Conservation (phyloP, 2,797 vertebrate genomes). For the Macrochelys suwanniensis region DNA sequence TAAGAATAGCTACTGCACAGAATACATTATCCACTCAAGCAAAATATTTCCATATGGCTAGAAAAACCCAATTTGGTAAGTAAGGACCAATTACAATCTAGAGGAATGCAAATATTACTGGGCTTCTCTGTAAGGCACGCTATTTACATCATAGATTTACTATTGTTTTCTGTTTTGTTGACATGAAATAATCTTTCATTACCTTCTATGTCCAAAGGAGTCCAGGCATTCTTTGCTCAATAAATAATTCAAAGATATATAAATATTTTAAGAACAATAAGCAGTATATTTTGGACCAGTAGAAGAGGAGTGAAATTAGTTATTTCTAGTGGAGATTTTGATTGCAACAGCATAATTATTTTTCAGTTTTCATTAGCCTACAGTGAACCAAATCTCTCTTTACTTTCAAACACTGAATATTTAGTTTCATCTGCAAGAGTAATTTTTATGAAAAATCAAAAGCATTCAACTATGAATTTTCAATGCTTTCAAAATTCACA, state of each 20-base stretch:
- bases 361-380: slow-evolving; percentile 78
- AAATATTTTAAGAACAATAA: slow-evolving; percentile 90
- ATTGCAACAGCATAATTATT: slow-evolving; percentile 80
- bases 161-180: slow-evolving; percentile 78
- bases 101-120: slow-evolving; percentile 40
- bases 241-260: slow-evolving; percentile 84
- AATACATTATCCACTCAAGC: slow-evolving; percentile 9
- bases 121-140: slow-evolving; percentile 52
- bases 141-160: slow-evolving; percentile 82
- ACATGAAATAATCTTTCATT: slow-evolving; percentile 80
- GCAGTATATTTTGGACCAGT: slow-evolving; percentile 84
- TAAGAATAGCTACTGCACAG: background rate
- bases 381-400: slow-evolving; percentile 57
- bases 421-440: slow-evolving; percentile 72
- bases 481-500: slow-evolving; percentile 49
- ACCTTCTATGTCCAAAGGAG: slow-evolving; percentile 74
- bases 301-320: slow-evolving; percentile 85
- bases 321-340: slow-evolving; percentile 83
- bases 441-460: slow-evolving; percentile 69
- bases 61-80: slow-evolving; percentile 5
- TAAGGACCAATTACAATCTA: slow-evolving; percentile 14
- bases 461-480: slow-evolving; percentile 62
- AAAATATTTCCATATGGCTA: background rate
- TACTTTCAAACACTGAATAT: slow-evolving; percentile 69
- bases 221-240: slow-evolving; percentile 70